These are phyloP conservation scores for Carabus problematicus DNA, from an alignment of 2,888 invertebrate species.

Conservation along the genomic window DNA sequence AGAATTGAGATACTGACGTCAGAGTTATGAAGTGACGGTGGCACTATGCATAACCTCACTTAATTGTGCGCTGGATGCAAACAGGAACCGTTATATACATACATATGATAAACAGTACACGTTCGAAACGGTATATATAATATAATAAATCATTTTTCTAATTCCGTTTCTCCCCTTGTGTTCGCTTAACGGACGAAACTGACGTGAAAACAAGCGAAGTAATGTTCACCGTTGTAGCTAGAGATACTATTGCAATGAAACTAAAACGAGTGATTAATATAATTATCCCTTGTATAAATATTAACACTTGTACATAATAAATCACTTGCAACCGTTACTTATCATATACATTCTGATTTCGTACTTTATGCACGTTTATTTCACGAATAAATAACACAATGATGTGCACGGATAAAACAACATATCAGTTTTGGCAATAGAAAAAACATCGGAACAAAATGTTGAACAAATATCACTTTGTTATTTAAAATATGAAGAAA, in stretches of 20 bases:
- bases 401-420: constrained; percentile 29
- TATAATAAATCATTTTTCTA: constrained; percentile 9
- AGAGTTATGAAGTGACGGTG: too few relatives aligned
- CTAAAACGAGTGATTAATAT: constrained; percentile 39
- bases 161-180: constrained; percentile 28
- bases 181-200: constrained; percentile 32
- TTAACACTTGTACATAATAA: constrained; percentile 38
- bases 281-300: constrained; percentile 30
- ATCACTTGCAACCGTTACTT: constrained; percentile 14
- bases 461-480: constrained; percentile 36
- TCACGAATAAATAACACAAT: constrained; percentile 4
- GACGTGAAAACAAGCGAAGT: constrained; percentile 22
- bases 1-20: not conserved
- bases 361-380: constrained; percentile 28
- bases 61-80: too few relatives aligned
- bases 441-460: constrained; percentile 28
- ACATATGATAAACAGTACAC: constrained; percentile 10
- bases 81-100: not conserved
- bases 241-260: constrained; percentile 24
- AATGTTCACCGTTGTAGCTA: constrained; percentile 21
- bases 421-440: constrained; percentile 39
- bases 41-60: too few relatives aligned
- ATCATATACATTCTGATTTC: constrained; percentile 29
- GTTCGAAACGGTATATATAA: constrained; percentile 12
- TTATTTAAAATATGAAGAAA: constrained; percentile 34